These are phyloP conservation scores for Arge pagana DNA, from an alignment of 2,888 invertebrate genomes.

Conservation along the genomic window DNA sequence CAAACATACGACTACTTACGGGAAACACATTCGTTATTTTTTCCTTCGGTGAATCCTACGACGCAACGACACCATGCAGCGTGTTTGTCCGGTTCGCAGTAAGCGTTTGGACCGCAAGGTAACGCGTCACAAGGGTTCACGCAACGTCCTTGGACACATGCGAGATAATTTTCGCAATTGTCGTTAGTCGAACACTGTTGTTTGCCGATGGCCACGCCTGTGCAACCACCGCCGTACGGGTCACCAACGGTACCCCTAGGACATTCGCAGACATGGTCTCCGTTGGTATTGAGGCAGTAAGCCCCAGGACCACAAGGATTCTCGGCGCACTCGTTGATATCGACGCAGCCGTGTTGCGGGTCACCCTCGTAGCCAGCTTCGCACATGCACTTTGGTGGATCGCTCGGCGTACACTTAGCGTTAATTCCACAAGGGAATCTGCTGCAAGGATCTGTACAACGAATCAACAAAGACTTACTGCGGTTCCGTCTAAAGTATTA, in stretches of 20 bases:
- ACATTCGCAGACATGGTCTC: conserved; percentile 84
- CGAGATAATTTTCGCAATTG: conserved; percentile 80
- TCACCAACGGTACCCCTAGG: conserved; percentile 83
- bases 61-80: conserved; percentile 88
- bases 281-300: conserved; percentile 84
- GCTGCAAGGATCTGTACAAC: conserved; percentile 73
- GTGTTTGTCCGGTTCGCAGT: conserved; percentile 86
- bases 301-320: conserved; percentile 88
- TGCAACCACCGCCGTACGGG: conserved; percentile 82
- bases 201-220: conserved; percentile 63
- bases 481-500: background rate
- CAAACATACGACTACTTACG: conserved; percentile 62
- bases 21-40: conserved; percentile 82
- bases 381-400: conserved; percentile 89
- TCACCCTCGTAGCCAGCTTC: conserved; percentile 85
- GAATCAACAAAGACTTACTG: background rate
- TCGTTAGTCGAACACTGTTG: conserved; percentile 72
- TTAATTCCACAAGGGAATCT: conserved; percentile 88
- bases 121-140: conserved; percentile 79
- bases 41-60: conserved; percentile 78
- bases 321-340: conserved; percentile 84
- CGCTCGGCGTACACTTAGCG: conserved; percentile 85
- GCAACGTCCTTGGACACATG: conserved; percentile 79
- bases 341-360: conserved; percentile 80
- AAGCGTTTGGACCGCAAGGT: conserved; percentile 81